phyloP scores from a whole-genome alignment of 2,113 vertebrate species.

The Thryonomys swinderianus region DNA sequence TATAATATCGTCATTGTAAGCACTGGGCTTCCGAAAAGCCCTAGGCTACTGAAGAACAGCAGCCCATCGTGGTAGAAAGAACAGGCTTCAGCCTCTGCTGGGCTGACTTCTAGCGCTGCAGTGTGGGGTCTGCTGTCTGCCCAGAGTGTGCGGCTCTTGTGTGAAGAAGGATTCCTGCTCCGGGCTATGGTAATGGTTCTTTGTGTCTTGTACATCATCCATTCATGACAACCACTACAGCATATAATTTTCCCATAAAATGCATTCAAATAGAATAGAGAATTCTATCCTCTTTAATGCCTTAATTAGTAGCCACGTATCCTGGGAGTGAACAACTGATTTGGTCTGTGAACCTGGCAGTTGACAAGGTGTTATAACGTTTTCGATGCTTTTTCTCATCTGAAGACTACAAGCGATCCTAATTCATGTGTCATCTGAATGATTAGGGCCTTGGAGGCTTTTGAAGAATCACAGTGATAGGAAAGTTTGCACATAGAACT shows the following conservation, averaged over 20 bases:
- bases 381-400: conserved; percentile 25
- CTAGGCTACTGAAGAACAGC: not conserved
- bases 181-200: not conserved
- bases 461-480: not conserved
- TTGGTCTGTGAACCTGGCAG: not conserved
- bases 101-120: not conserved
- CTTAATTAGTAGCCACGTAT: conserved; percentile 14
- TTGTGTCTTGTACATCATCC: not conserved
- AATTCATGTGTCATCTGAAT: conserved; percentile 43
- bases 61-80: not conserved
- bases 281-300: conserved; percentile 6
- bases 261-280: not conserved
- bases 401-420: not conserved
- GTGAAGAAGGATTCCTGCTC: not conserved
- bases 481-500: not conserved
- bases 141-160: not conserved
- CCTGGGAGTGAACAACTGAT: not conserved
- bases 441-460: conserved; percentile 8
- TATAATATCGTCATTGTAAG: not conserved
- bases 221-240: not conserved
- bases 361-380: not conserved
- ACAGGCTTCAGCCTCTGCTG: not conserved
- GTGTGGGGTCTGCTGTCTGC: not conserved
- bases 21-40: not conserved
- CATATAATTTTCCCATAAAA: conserved; percentile 21